phyloP scores from a whole-genome alignment of 2,797 vertebrate genomes.

The Sphenopsis melanotis region DNA sequence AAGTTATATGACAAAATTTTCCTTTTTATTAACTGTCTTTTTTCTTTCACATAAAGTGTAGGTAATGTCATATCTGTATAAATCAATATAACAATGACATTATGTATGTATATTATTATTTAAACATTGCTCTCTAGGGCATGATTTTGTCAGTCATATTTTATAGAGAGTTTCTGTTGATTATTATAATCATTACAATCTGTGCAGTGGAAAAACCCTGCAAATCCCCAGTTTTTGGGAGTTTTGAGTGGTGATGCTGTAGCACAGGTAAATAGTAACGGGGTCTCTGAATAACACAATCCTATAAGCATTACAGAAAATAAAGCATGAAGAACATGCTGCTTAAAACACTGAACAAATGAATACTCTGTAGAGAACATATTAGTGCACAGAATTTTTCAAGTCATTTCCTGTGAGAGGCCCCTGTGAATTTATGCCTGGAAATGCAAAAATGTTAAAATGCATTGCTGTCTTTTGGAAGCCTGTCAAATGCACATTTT shows the following conservation, averaged over 20 bases:
- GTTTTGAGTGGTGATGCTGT: neutral
- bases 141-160: constrained; percentile 18
- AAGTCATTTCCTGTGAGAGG: neutral
- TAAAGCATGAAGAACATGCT: neutral
- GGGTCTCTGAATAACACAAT: neutral
- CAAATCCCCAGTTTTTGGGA: neutral
- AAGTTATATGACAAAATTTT: neutral
- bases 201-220: neutral
- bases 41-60: neutral
- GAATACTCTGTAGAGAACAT: neutral
- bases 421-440: neutral
- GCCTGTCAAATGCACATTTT: neutral
- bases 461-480: constrained; percentile 18
- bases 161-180: neutral
- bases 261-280: neutral
- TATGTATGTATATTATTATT: constrained; percentile 39
- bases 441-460: constrained; percentile 5
- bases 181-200: neutral
- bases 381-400: neutral
- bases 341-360: neutral
- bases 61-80: neutral
- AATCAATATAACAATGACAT: constrained; percentile 40
- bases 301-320: neutral
- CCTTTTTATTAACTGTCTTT: neutral
- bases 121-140: constrained; percentile 32